Evolutionary conservation across 2,113 vertebrate species (phyloP).

Genomic region (Crypturellus undulatus): DNA sequence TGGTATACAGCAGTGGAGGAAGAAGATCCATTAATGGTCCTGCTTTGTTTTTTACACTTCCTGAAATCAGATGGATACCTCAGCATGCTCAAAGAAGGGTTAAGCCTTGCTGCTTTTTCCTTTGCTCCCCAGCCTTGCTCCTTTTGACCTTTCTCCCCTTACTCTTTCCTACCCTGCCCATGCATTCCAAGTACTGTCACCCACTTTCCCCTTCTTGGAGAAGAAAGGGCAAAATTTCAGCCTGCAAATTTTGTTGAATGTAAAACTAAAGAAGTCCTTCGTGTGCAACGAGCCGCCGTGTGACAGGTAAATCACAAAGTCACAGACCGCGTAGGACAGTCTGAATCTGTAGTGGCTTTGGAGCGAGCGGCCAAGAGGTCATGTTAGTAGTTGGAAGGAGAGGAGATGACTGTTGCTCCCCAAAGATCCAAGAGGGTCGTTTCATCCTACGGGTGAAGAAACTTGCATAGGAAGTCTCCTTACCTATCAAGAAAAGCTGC

Average conservation of each 20-base stretch:
- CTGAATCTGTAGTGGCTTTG: not conserved
- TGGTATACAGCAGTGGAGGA: not conserved
- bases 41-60: not conserved
- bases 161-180: fast-evolving
- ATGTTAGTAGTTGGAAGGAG: not conserved
- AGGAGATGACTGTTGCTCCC: not conserved
- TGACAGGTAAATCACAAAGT: conserved; percentile 35
- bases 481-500: not conserved
- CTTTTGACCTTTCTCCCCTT: not conserved
- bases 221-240: not conserved
- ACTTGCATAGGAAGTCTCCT: fast-evolving
- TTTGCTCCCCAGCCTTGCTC: not conserved
- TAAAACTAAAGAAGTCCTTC: not conserved
- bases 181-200: not conserved
- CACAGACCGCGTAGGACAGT: not conserved
- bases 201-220: fast-evolving
- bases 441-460: not conserved
- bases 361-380: not conserved
- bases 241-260: not conserved
- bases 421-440: not conserved
- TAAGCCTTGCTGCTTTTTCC: not conserved
- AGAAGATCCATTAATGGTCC: not conserved
- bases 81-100: not conserved
- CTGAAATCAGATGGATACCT: not conserved
- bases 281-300: not conserved